These are phyloP conservation scores for Trididemnum miniatum DNA, from an alignment of 23 tunicate species.

Conservation along the genomic window DNA sequence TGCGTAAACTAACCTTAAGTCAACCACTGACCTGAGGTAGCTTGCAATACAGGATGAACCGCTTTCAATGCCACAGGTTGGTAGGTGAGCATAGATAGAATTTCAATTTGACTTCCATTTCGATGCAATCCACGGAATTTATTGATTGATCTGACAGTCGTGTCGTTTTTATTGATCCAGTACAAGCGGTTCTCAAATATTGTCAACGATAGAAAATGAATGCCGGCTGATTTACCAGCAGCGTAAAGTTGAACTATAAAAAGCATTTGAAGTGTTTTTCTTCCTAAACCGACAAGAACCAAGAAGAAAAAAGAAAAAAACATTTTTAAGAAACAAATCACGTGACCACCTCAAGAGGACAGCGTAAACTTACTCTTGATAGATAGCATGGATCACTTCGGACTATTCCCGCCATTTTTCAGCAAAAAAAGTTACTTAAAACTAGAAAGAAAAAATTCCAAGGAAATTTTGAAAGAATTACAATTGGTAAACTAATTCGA, in stretches of 20 bases:
- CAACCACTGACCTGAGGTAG: conserved; percentile 26
- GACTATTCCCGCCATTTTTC: too few species aligned
- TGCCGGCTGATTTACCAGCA: neutral
- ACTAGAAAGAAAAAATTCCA: too few species aligned
- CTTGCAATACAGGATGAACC: conserved; percentile 71
- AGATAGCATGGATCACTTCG: too few species aligned
- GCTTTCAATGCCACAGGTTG: conserved; percentile 63
- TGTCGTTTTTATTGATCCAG: conserved; percentile 66
- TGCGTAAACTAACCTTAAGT: too few species aligned
- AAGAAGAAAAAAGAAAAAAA: too few species aligned
- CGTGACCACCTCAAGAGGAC: too few species aligned
- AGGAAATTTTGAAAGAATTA: too few species aligned
- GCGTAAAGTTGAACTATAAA: neutral
- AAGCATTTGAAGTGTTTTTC: neutral
- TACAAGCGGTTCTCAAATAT: conserved; percentile 65
- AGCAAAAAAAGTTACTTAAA: too few species aligned
- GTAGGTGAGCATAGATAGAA: neutral
- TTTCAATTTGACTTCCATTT: neutral
- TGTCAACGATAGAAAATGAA: conserved; percentile 12
- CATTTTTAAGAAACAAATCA: too few species aligned
- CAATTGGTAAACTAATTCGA: too few species aligned
- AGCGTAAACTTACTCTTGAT: too few species aligned
- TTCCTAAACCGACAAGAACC: too few species aligned
- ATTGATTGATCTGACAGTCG: conserved; percentile 29
- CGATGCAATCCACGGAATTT: conserved; percentile 31